phyloP scores from a whole-genome alignment of 2,888 invertebrate species.

The Rhagium mordax region DNA sequence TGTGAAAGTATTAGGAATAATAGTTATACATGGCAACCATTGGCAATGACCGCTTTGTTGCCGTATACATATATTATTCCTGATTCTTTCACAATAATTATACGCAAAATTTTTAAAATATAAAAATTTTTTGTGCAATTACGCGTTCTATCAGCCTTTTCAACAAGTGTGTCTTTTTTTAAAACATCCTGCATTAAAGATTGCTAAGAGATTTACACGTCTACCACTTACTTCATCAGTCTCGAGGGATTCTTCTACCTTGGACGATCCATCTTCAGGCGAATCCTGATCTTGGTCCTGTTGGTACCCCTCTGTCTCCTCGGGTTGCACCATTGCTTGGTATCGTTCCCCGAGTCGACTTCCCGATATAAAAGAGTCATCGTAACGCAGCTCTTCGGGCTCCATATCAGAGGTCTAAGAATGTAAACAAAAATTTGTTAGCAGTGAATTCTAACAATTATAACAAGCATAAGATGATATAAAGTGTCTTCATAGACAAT shows the following conservation, averaged over 20 bases:
- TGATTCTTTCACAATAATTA: slow-evolving; percentile 8
- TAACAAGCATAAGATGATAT: too few species aligned
- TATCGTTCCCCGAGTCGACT: slow-evolving; percentile 52
- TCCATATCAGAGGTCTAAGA: slow-evolving; percentile 42
- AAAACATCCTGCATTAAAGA: too few species aligned
- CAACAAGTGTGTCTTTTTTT: too few species aligned
- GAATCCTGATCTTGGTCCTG: slow-evolving; percentile 58
- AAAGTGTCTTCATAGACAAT: too few species aligned
- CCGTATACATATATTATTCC: too few species aligned
- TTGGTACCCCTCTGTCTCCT: slow-evolving; percentile 60
- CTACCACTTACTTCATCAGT: slow-evolving; percentile 52
- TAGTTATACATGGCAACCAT: too few species aligned
- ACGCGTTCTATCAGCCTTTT: too few species aligned
- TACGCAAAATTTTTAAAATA: slow-evolving; percentile 11
- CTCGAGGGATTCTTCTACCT: slow-evolving; percentile 52
- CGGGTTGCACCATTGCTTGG: slow-evolving; percentile 58
- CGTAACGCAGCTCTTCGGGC: slow-evolving; percentile 56
- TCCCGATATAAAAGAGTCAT: slow-evolving; percentile 55
- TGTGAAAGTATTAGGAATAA: too few species aligned
- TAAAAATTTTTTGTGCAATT: too few species aligned
- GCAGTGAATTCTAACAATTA: not conserved
- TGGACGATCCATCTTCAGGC: slow-evolving; percentile 50
- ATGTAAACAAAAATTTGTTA: not conserved
- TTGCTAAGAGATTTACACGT: too few species aligned
- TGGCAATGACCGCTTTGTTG: too few species aligned